Conservation (phyloP, 2,888 invertebrate species). For the Eupithecia dodoneata region DNA sequence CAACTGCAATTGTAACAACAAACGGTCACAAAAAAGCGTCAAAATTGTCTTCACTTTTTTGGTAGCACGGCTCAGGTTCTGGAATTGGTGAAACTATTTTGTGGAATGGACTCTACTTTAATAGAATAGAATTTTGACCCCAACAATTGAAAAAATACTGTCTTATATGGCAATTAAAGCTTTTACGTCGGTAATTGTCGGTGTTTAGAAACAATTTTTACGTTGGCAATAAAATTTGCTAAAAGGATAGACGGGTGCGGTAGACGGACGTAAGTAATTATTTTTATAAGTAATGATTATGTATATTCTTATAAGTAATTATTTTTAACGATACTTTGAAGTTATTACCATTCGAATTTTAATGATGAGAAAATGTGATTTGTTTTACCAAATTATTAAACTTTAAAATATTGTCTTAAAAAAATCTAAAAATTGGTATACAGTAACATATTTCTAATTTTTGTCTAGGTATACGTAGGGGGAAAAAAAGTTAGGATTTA, state of each 20-base stretch:
- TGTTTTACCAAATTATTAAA: neutral
- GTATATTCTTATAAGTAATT: neutral
- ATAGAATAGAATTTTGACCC: neutral
- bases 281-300: no score
- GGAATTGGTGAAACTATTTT: conserved; percentile 16
- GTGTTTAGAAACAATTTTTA: neutral
- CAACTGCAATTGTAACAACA: conserved; percentile 47
- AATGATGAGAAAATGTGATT: neutral
- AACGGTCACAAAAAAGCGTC: conserved; percentile 42
- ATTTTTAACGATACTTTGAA: neutral
- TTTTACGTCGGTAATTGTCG: neutral
- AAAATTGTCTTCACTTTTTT: conserved; percentile 32
- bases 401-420: neutral
- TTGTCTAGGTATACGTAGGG: no score
- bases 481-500: no score
- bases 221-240: neutral
- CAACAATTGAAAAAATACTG: neutral
- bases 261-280: neutral
- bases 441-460: no score
- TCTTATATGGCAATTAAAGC: neutral
- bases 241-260: conserved; percentile 21
- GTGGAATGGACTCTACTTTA: conserved; percentile 8
- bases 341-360: neutral
- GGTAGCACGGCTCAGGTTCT: conserved; percentile 16
- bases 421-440: neutral